Evolutionary conservation across 2,797 vertebrate species (phyloP).

Genomic region (Falco biarmicus): DNA sequence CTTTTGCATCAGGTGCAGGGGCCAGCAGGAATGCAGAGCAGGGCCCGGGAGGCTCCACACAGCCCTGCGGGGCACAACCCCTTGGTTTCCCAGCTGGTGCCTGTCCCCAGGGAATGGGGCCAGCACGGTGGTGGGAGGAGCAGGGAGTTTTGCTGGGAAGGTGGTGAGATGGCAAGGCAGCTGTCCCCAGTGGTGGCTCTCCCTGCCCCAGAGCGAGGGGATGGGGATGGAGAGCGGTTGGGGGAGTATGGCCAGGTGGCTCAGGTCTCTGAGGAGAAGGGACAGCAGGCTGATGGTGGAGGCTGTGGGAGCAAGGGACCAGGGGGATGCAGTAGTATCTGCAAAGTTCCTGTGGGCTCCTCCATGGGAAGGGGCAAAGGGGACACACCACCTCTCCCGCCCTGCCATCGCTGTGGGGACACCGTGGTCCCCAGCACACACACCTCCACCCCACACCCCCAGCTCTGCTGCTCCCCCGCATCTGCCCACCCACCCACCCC

Average conservation of each 20-base stretch:
- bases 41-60: neutral
- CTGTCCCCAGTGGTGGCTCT: neutral
- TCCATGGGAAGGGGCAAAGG: neutral
- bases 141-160: neutral
- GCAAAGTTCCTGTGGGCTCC: neutral
- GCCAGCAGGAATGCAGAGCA: conserved; percentile 66
- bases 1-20: conserved; percentile 70
- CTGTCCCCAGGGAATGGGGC: neutral
- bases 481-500: rapidly evolving
- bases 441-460: too few species aligned
- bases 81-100: conserved; percentile 1
- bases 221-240: rapidly evolving
- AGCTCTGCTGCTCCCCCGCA: rapidly evolving
- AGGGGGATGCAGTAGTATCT: neutral
- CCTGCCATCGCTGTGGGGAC: neutral
- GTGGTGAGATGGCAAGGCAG: neutral
- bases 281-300: neutral
- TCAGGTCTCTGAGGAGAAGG: neutral
- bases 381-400: neutral
- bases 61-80: rapidly evolving
- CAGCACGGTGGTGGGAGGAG: neutral
- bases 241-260: neutral
- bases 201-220: neutral
- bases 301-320: rapidly evolving
- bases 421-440: rapidly evolving